Base-by-base conservation (phyloP, 2,113 vertebrate genomes). In the Telmatochromis brichardi region DNA sequence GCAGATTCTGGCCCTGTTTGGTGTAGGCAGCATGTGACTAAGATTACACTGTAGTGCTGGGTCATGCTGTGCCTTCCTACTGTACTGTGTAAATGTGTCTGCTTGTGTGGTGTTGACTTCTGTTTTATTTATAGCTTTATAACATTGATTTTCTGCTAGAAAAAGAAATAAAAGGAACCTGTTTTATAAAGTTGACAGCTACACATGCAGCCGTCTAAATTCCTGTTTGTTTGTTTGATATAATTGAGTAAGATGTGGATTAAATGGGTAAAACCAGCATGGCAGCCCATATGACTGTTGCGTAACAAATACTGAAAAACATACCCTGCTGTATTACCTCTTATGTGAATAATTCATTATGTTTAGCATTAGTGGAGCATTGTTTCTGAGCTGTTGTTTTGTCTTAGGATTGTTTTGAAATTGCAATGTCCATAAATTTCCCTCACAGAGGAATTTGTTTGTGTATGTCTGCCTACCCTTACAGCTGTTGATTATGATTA, bases 31-130 rank as follows among this genome's bases (percentile, higher is more conserved):
- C 94, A 92, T 94, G 93, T 93, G 95, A 95, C 81, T 91, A 81
- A 90, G 94, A 92, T 96, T 94, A 93, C 80, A 86, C 60, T 79
- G n/a, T 45, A 79, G 79, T 90, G 90, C 80, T 89, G 87, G 85
- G 88, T 93, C 91, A 92, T 71, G 79, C 73, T 68, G 60, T 35
- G 88, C 83, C 84, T 91, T 86, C 68, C 76, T 81, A 86, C 82
- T 92, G 55, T 86, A 40, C 68, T 78, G 47, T 85, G 80, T 90
- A 54, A 55, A 63, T 26, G 80, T 80, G 82, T 85, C 45, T 88
- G 51, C 23, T 19, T 87, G 31, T 78, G 60, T 71, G 55, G 50
- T 42, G 15, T 65, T 51, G 14, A 81, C 80, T 58, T 45, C 80
- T 19, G 54, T 81, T 65, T 83, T 83, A 51, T 53, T 55, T 21